These are phyloP conservation scores for Pica pica DNA, from an alignment of 2,113 vertebrate species.

Conservation along the genomic window DNA sequence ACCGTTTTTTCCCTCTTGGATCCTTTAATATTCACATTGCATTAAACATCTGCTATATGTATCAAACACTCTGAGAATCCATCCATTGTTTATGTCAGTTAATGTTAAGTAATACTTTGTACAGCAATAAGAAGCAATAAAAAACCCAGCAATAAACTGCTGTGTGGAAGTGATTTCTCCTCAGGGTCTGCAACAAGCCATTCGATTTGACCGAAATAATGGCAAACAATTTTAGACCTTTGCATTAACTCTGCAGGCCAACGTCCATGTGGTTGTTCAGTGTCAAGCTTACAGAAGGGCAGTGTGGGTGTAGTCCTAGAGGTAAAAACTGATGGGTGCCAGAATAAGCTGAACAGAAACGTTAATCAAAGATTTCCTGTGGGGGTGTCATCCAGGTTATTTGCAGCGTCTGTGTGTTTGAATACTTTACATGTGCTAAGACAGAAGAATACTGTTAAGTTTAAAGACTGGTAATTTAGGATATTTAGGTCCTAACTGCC, in stretches of 20 bases:
- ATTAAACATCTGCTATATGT: slow-evolving; percentile 31
- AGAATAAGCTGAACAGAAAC: neutral
- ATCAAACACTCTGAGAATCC: slow-evolving; percentile 44
- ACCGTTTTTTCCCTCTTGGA: neutral
- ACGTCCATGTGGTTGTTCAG: neutral
- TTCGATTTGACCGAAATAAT: slow-evolving; percentile 62
- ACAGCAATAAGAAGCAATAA: slow-evolving; percentile 50
- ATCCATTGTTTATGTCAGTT: slow-evolving; percentile 63
- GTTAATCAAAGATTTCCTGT: fast-evolving
- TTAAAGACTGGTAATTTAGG: neutral
- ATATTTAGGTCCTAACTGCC: neutral
- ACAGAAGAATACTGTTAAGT: neutral
- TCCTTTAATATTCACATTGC: slow-evolving; percentile 42
- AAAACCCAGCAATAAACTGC: slow-evolving; percentile 38
- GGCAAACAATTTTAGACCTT: slow-evolving; percentile 37
- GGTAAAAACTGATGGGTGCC: neutral
- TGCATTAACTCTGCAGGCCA: neutral
- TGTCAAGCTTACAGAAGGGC: neutral
- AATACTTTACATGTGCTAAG: neutral
- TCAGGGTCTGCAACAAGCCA: slow-evolving; percentile 25
- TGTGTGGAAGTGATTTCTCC: slow-evolving; percentile 60
- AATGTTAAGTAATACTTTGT: slow-evolving; percentile 62
- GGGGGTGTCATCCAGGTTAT: neutral
- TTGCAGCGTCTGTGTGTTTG: neutral
- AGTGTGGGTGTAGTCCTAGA: neutral